Conservation (phyloP, 2,113 vertebrate genomes). For the Cottus gobio region DNA sequence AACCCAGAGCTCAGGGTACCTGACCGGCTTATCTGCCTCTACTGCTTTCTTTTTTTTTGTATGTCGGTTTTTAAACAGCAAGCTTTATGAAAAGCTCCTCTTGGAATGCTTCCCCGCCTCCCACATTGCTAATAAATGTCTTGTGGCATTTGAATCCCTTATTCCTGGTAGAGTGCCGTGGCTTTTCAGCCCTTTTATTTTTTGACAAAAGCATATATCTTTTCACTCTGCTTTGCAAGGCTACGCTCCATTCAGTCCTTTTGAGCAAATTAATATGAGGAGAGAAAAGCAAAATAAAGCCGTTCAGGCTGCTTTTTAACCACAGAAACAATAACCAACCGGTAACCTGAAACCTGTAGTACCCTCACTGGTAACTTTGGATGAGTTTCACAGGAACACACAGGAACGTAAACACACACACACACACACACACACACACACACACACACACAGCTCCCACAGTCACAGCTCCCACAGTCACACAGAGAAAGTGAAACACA, state of each 20-base stretch:
- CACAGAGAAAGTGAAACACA: constrained; percentile 47
- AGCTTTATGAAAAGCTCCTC: not conserved
- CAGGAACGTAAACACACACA: constrained; percentile 10
- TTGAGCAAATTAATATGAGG: not conserved
- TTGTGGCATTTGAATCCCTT: constrained; percentile 18
- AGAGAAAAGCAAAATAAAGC: not conserved
- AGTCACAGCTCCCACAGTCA: constrained; percentile 33
- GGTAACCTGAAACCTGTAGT: not conserved
- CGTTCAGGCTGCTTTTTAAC: not conserved
- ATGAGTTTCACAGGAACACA: constrained; percentile 31
- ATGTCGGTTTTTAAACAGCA: not conserved
- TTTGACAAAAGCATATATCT: not conserved
- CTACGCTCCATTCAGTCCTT: constrained; percentile 6
- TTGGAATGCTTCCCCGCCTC: not conserved
- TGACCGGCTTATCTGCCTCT: not conserved
- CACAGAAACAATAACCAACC: not conserved
- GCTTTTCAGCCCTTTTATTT: constrained; percentile 17
- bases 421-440: constrained; percentile 1
- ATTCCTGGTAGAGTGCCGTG: not conserved
- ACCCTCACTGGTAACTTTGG: not conserved
- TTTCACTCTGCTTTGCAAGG: constrained; percentile 8
- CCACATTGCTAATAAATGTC: constrained; percentile 1
- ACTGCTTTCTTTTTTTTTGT: not conserved
- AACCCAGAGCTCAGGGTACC: not conserved
- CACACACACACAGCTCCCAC: constrained; percentile 19